Evolutionary conservation across 2,797 vertebrate species (phyloP), one percentile per base, ranked within the genome.

Genomic region (Sebastes minor): DNA sequence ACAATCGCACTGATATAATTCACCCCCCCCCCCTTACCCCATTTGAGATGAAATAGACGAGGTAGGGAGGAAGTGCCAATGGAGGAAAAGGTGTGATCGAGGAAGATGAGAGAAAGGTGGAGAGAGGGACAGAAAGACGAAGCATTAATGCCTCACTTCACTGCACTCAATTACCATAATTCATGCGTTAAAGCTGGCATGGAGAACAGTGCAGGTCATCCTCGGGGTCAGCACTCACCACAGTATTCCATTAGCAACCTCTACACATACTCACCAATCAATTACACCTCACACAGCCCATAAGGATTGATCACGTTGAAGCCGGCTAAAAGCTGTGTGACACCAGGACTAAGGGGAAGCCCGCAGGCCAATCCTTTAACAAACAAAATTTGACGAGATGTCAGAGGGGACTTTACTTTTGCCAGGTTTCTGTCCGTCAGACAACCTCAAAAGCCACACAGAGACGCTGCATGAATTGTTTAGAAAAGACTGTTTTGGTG

Each of bases 111-210:
- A 57, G 63, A 30, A 28, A 78, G 33, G 53, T 69, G 42, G 12
- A 30, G n/a, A 25, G 42, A 56, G 28, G 69, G 60, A 74, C 13
- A 52, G 67, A 65, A 25, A 83, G 81, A 86, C 82, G 77, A 65
- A 63, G 81, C 78, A 86, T 90, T 88, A 85, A 78, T 81, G 72
- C 87, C n/a, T 88, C 85, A 82, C 92, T 89, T 86, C 81, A 33
- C 88, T 84, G 80, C 89, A 79, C 82, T 81, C 87, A 74, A 91
- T 95, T 93, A 94, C 82, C 92, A 94, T 94, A 92, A 94, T 93
- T 91, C 88, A 90, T 86, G 78, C 75, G 27, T 90, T 92, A 87
- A 92, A 87, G 75, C 86, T 90, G 90, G 91, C 88, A 87, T 73
- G 60, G 82, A 87, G 87, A 91, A 90, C 90, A 85, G 85, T 61